Evolutionary conservation across 1,140 invertebrate genomes (phyloP).

Genomic region (Bilobella aurantiaca): DNA sequence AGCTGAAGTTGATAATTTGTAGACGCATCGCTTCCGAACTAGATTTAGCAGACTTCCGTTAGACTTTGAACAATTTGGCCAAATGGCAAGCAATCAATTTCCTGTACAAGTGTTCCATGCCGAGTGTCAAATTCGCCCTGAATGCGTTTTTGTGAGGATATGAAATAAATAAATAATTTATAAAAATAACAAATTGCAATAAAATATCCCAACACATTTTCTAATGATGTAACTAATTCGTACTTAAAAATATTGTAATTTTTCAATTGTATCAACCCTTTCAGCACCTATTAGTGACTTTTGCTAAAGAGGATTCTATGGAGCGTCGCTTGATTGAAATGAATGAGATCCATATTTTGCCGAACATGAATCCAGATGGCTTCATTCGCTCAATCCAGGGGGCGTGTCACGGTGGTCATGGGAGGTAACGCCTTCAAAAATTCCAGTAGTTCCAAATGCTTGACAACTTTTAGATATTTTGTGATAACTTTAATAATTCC

Average conservation of each 20-base stretch:
- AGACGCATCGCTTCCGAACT: no score
- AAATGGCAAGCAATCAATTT: no score
- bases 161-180: no score
- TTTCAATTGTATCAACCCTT: background rate
- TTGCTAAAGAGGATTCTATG: constrained; percentile 9
- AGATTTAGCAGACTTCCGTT: no score
- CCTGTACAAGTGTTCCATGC: no score
- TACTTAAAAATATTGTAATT: background rate
- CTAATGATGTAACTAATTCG: background rate
- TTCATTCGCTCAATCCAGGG: constrained; percentile 19
- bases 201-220: background rate
- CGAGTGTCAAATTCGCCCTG: no score
- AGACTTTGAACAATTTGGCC: no score
- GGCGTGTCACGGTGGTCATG: background rate
- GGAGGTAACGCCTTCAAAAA: constrained; percentile 3
- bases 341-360: constrained; percentile 30
- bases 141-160: no score
- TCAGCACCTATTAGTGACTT: constrained; percentile 3
- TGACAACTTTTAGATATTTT: background rate
- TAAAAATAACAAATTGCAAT: no score
- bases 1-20: no score
- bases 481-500: background rate
- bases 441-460: background rate
- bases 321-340: constrained; percentile 16
- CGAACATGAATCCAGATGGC: constrained; percentile 28